These are phyloP conservation scores for Cyprinus carpio DNA, from an alignment of 2,113 vertebrate species.

Conservation along the genomic window DNA sequence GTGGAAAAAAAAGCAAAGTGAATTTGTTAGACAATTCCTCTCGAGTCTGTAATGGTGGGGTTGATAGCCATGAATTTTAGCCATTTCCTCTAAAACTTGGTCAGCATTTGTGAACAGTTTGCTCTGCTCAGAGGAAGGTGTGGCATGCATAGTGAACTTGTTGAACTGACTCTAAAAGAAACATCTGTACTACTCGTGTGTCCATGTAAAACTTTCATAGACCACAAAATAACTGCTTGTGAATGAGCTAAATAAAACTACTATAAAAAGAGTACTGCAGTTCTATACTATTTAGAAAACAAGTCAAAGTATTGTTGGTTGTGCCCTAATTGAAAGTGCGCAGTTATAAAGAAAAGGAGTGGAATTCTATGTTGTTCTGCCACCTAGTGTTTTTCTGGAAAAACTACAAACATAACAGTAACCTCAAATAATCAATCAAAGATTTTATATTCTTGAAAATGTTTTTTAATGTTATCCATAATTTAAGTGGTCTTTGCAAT, in stretches of 20 bases:
- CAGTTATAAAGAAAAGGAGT: neutral
- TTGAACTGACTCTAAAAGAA: neutral
- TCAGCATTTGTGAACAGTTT: neutral
- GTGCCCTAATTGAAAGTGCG: neutral
- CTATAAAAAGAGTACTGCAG: neutral
- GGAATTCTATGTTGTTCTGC: constrained; percentile 3
- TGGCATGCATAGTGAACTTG: constrained; percentile 13
- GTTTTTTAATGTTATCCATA: constrained; percentile 68
- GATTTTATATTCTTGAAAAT: constrained; percentile 51
- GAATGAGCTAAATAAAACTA: neutral
- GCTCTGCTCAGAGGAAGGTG: constrained; percentile 18
- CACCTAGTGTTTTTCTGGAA: constrained; percentile 10
- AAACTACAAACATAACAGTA: neutral
- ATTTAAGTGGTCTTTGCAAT: constrained; percentile 63
- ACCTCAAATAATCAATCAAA: neutral
- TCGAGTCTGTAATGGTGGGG: constrained; percentile 13
- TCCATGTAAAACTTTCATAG: neutral
- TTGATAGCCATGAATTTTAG: constrained; percentile 17
- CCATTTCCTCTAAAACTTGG: constrained; percentile 18
- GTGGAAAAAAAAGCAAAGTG: neutral
- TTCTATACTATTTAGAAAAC: neutral
- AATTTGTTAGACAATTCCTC: constrained; percentile 15
- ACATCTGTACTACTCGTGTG: neutral
- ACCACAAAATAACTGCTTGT: neutral
- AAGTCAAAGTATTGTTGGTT: neutral